Evolutionary conservation across 2,113 vertebrate genomes (phyloP), one percentile per base, ranked within the genome.

Genomic region (Pongo abelii): DNA sequence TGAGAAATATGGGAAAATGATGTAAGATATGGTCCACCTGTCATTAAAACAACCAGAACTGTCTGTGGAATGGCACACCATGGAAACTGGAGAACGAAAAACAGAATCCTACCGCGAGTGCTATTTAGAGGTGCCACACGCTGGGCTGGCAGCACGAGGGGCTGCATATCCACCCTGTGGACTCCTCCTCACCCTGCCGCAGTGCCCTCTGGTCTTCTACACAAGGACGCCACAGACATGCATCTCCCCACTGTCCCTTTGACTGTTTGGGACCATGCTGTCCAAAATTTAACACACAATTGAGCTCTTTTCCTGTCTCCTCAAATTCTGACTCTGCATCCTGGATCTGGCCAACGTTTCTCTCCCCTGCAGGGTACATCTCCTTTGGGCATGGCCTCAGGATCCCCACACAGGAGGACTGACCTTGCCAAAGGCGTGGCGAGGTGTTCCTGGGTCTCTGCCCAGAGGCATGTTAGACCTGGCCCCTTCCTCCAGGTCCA

Each of bases 41-140:
- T 57, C 75, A 43, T 8, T 8, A 11, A 48, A 59, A 32, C 30
- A 27, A 9, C 38, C 11, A 6, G 7, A 23, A n/a, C 27, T 5
- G 5, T 14, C 55, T 43, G 1, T 30, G 70, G 43, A 43, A 35
- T 0, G 20, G 3, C 2, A 2, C 14, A 2, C 35, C 0, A 2
- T 2, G 38, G 22, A 20, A 5, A 2, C 40, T 0, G 3, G 20
- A 72, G 74, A 13, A 35, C 7, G n/a, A n/a, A 43, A 46, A 14
- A 0, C 6, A 1, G 1, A 3, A 25, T 8, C 8, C 22, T 1
- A 0, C 2, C 13, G 50, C 2, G 4, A 40, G 25, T 1, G 1
- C 2, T 5, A 6, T 32, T 25, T 61, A 9, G 0, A 72, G 52
- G 74, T 17, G 16, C n/a, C 9, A 78, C 69, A 35, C 5, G 0